A percentile compares a stretch with the other conserved stretches of the same genome.
Evolutionary conservation across 1,140 invertebrate species (phyloP).

Genomic region (Zaprionus inermis): DNA sequence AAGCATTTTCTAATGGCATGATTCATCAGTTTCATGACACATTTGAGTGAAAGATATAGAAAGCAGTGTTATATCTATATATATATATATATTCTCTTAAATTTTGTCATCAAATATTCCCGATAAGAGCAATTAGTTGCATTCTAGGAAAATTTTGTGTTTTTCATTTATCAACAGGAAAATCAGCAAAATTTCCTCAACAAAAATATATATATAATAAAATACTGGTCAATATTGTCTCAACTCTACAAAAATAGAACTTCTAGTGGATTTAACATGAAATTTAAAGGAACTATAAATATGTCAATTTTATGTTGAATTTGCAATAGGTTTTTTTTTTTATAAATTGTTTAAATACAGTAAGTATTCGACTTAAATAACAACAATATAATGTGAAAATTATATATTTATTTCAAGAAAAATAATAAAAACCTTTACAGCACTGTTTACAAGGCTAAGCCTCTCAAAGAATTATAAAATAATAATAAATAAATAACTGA

Average conservation of each 20-base stretch:
- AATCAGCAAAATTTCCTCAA: slow-evolving; percentile 10
- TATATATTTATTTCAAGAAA: too few relatives aligned
- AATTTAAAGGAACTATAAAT: too few relatives aligned
- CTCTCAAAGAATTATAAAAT: too few relatives aligned
- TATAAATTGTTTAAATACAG: too few relatives aligned
- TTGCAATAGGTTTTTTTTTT: too few relatives aligned
- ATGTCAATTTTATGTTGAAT: too few relatives aligned
- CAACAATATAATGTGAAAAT: too few relatives aligned
- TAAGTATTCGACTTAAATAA: too few relatives aligned
- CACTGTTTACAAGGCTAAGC: too few relatives aligned
- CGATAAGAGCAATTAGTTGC: not conserved
- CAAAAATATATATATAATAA: not conserved
- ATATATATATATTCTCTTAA: not conserved
- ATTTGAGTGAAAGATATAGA: not conserved
- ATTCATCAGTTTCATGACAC: slow-evolving; percentile 2
- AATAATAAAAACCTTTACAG: too few relatives aligned
- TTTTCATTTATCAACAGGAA: not conserved
- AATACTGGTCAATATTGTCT: not conserved
- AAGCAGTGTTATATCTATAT: not conserved
- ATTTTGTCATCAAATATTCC: not conserved
- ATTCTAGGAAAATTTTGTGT: not conserved
- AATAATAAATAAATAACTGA: too few relatives aligned
- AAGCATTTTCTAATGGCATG: slow-evolving; percentile 14
- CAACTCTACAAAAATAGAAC: not conserved
- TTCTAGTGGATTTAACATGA: not conserved